Percentiles rank a stretch among this genome's conserved stretches.
phyloP scores from a whole-genome alignment of 2,797 vertebrate genomes.

The Discoglossus pictus region DNA sequence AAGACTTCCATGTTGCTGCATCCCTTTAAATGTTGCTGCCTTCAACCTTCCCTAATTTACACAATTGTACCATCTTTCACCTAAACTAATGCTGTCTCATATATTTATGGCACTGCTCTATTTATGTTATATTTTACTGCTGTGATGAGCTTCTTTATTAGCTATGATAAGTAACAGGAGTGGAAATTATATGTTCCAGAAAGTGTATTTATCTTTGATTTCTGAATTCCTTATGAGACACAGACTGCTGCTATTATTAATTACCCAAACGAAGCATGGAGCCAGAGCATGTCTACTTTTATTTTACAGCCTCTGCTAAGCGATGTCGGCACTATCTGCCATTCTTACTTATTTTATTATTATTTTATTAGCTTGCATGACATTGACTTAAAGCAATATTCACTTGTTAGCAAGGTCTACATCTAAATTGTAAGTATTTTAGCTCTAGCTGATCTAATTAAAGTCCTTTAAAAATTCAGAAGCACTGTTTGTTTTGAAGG shows the following conservation, averaged over 20 bases:
- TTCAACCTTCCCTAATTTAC: no score
- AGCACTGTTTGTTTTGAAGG: no score
- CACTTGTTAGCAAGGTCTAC: no score
- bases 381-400: not conserved
- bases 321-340: not conserved
- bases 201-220: not conserved
- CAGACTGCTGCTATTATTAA: not conserved
- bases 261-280: not conserved
- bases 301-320: constrained; percentile 9
- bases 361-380: not conserved
- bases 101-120: constrained; percentile 4
- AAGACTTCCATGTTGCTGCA: no score
- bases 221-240: constrained; percentile 1
- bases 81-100: not conserved
- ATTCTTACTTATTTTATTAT: not conserved
- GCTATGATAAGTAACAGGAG: not conserved
- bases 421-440: no score
- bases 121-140: constrained; percentile 9
- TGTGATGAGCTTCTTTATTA: constrained; percentile 2
- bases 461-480: no score
- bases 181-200: no score
- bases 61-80: no score
- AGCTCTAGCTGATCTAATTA: no score
- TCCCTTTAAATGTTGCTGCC: no score
- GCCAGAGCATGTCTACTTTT: not conserved